phyloP scores from a whole-genome alignment of 2,113 vertebrate genomes.

The Edolisoma coerulescens region DNA sequence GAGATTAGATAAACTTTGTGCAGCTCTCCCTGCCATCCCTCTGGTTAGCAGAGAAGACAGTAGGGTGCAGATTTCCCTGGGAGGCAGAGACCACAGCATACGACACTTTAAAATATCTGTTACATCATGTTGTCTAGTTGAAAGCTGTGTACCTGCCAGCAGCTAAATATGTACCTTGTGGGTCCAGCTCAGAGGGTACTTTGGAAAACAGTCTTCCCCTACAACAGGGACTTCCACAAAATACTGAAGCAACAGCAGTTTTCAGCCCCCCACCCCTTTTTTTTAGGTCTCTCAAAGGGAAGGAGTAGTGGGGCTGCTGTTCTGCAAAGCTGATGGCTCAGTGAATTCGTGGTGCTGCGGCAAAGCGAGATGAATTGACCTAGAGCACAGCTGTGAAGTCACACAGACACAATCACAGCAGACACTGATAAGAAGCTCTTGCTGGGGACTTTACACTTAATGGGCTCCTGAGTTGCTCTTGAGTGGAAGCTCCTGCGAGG shows the following conservation, averaged over 20 bases:
- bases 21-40: not conserved
- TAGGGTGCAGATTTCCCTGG: not conserved
- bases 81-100: not conserved
- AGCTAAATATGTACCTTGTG: not conserved
- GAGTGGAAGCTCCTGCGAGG: conserved; percentile 35
- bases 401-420: conserved; percentile 45
- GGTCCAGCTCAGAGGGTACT: not conserved
- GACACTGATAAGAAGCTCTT: conserved; percentile 47
- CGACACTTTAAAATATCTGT: not conserved
- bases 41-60: not conserved
- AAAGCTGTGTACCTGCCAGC: not conserved
- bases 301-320: not conserved
- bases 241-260: not conserved
- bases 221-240: not conserved
- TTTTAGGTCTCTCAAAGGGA: not conserved
- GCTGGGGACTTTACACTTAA: conserved; percentile 35
- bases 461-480: conserved; percentile 31
- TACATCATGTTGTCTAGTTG: not conserved
- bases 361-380: conserved; percentile 24
- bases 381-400: conserved; percentile 48
- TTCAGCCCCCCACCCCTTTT: not conserved
- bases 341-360: not conserved
- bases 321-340: not conserved
- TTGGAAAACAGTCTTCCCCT: not conserved
- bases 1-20: not conserved